Evolutionary conservation across 2,888 invertebrate species (phyloP).

Genomic region (Dichetophora obliterata): DNA sequence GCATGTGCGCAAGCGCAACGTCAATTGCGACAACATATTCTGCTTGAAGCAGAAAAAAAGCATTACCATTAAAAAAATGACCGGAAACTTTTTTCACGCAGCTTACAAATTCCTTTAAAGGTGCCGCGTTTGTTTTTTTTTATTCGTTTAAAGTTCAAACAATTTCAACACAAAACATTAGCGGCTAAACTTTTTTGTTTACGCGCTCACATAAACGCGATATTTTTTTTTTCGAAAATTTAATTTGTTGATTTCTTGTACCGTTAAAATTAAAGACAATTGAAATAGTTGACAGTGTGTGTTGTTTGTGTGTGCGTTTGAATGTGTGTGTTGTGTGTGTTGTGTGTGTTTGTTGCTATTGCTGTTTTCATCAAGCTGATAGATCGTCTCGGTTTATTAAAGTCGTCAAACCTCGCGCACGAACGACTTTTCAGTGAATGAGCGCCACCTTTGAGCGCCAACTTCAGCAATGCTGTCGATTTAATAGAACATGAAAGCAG

Average conservation of each 20-base stretch:
- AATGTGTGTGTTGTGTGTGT: neutral
- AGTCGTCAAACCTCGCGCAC: constrained; percentile 50
- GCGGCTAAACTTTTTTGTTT: neutral
- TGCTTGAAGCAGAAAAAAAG: neutral
- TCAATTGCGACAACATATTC: neutral
- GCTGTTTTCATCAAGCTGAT: neutral
- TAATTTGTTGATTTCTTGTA: constrained; percentile 3
- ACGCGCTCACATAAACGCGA: neutral
- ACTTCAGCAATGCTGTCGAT: constrained; percentile 51
- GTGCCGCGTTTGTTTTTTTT: neutral
- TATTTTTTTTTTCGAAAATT: neutral
- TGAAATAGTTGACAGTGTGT: constrained; percentile 12
- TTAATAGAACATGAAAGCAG: neutral
- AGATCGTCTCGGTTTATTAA: neutral
- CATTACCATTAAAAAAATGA: neutral
- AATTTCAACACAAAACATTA: neutral
- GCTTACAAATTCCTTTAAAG: neutral
- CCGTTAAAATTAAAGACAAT: neutral
- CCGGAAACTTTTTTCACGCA: neutral
- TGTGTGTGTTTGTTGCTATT: neutral
- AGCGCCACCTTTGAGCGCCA: constrained; percentile 53
- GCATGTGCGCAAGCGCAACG: constrained; percentile 5
- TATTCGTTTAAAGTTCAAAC: neutral
- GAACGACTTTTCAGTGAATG: constrained; percentile 55
- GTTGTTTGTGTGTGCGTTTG: neutral